phyloP scores from a whole-genome alignment of 2,888 invertebrate genomes.

The Liodrosophila aerea region DNA sequence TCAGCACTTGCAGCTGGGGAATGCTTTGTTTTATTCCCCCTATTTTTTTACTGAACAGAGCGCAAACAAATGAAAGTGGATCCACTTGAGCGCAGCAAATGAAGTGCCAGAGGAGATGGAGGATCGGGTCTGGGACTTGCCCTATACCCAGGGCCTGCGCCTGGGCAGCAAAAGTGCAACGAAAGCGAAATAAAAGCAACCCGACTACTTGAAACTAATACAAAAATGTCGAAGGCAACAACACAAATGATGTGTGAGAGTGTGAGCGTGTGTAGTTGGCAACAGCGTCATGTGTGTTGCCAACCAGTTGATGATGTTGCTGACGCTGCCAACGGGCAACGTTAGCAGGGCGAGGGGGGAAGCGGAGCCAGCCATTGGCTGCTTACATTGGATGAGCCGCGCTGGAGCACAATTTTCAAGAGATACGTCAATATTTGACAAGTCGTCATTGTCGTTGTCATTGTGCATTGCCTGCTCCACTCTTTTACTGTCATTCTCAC shows the following conservation, averaged over 20 bases:
- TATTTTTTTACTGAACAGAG: constrained; percentile 42
- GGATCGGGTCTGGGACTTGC: constrained; percentile 30
- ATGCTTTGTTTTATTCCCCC: constrained; percentile 22
- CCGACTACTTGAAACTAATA: constrained; percentile 69
- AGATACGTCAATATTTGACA: constrained; percentile 79
- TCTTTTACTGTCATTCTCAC: constrained; percentile 24
- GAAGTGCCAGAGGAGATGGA: constrained; percentile 67
- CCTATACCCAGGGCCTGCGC: constrained; percentile 15
- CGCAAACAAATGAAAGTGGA: constrained; percentile 80
- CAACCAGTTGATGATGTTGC: constrained; percentile 79
- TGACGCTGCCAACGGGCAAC: constrained; percentile 71
- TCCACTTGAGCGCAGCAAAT: constrained; percentile 79
- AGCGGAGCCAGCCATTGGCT: constrained; percentile 58
- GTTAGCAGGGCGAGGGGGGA: neutral
- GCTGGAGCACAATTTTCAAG: constrained; percentile 79
- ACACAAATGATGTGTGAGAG: constrained; percentile 61
- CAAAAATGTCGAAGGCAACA: constrained; percentile 68
- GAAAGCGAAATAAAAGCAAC: constrained; percentile 67
- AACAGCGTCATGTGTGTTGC: constrained; percentile 65
- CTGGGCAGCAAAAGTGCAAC: constrained; percentile 77
- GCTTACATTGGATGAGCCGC: constrained; percentile 77
- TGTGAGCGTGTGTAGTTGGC: constrained; percentile 40
- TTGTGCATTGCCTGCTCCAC: constrained; percentile 50
- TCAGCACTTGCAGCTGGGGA: neutral
- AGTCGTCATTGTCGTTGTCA: constrained; percentile 74